Conservation (phyloP, 2,113 vertebrate species). For the Phoenicopterus ruber region DNA sequence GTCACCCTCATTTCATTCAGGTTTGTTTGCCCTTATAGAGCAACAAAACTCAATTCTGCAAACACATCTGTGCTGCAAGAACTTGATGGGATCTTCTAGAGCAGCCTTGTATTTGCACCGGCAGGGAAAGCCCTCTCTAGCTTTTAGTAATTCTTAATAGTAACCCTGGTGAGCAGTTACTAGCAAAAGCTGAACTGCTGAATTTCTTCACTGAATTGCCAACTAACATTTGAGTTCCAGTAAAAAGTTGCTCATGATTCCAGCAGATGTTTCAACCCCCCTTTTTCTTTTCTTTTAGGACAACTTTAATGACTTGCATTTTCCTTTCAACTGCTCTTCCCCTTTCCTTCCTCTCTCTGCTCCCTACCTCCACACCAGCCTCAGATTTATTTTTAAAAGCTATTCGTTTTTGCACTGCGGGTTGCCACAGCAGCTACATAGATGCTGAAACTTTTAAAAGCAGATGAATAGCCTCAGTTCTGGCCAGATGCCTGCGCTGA, state of each 20-base stretch:
- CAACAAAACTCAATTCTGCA: background rate
- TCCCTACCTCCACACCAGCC: background rate
- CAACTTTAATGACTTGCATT: background rate
- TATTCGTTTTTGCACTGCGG: background rate
- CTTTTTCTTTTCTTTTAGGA: background rate
- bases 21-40: background rate
- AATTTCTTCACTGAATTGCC: background rate
- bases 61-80: background rate
- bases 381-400: conserved; percentile 2
- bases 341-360: conserved; percentile 3
- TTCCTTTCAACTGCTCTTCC: conserved; percentile 36
- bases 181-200: background rate
- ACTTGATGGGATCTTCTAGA: background rate
- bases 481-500: background rate
- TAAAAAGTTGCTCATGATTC: background rate
- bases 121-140: background rate
- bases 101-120: background rate
- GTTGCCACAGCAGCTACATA: conserved; percentile 26
- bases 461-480: background rate
- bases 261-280: background rate
- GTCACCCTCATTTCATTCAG: background rate
- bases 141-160: background rate
- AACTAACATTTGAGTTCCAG: background rate
- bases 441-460: conserved; percentile 20
- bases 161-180: background rate